These are phyloP conservation scores for Phyto melanocephala DNA, from an alignment of 2,888 invertebrate species.

Conservation along the genomic window DNA sequence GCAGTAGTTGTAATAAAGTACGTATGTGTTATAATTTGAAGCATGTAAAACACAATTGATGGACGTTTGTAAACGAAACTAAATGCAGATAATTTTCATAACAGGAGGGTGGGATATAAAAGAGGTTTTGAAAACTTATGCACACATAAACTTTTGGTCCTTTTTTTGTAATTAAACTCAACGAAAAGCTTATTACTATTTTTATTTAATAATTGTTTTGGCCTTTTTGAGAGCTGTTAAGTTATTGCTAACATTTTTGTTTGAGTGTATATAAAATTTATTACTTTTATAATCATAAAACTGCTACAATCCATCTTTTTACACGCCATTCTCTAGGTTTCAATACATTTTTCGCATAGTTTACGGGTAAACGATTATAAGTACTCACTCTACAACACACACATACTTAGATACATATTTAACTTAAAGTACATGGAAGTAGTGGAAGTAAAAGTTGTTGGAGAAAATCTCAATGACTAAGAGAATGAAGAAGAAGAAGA, in stretches of 20 bases:
- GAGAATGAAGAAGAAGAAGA: not conserved
- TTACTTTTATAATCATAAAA: slow-evolving; percentile 73
- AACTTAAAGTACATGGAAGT: not conserved
- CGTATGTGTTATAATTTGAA: slow-evolving; percentile 30
- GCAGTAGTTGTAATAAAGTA: not conserved
- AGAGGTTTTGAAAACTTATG: not conserved
- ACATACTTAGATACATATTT: not conserved
- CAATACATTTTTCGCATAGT: slow-evolving; percentile 66
- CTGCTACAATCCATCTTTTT: slow-evolving; percentile 67
- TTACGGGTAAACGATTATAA: slow-evolving; percentile 72
- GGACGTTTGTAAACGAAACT: slow-evolving; percentile 40
- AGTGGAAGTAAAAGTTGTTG: not conserved
- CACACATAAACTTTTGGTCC: slow-evolving; percentile 13
- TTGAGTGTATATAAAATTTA: slow-evolving; percentile 69
- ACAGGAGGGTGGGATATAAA: not conserved
- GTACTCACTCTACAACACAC: too few relatives aligned
- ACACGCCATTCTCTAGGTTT: slow-evolving; percentile 14
- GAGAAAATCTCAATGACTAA: not conserved
- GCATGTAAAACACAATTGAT: slow-evolving; percentile 53
- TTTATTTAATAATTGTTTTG: too few relatives aligned
- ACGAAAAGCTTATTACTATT: not conserved
- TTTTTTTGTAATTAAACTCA: slow-evolving; percentile 27
- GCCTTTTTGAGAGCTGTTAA: not conserved
- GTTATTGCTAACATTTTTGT: not conserved
- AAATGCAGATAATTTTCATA: slow-evolving; percentile 14